Evolutionary conservation across 2,113 vertebrate genomes (phyloP), one percentile per base, ranked within the genome.

Genomic region (Pundamilia nyererei): DNA sequence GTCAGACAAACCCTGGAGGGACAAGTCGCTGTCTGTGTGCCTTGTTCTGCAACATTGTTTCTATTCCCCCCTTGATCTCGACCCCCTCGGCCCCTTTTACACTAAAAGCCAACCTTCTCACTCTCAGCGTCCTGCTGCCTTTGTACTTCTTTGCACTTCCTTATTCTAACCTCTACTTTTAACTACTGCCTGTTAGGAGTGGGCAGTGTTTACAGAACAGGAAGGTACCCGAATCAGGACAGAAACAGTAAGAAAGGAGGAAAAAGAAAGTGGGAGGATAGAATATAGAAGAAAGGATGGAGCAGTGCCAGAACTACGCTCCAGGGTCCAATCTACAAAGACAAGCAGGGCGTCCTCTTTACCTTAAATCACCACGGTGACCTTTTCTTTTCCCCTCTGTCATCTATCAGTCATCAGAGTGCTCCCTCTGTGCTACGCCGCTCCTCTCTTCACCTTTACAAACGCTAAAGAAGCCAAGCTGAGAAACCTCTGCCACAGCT

Each of bases 381-480:
- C 94, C 89, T 94, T 94, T 94, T 94, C 87, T 82, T 92, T 92
- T 85, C 90, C 84, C 85, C 81, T 90, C 81, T 82, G 90, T 94
- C 93, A 92, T 95, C 89, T 24, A 89, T 95, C 91, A 80, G 88
- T 95, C 93, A 94, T 77, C 77, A 31, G 9, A 91, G 91, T 77
- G 79, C 81, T 84, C 40, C 81, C 83, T 84, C 55, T 9, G 86
- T 87, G 81, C 83, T 40, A 40, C 4, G 5, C 81, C n/a, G 56
- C 35, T 80, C 68, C 55, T 75, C 31, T 79, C 7, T 10, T 94
- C 87, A 87, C 88, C 88, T 91, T 87, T 86, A 80, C 47, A 6
- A 35, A 51, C 11, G 15, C 21, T 89, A 84, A 79, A 80, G 40
- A 75, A 80, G 53, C 12, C 21, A 84, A 77, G 81, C 33, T 91